Percentiles rank a stretch among this genome's conserved stretches.
Evolutionary conservation across 2,113 vertebrate species (phyloP).

Genomic region (Trochalopteron elliotii): DNA sequence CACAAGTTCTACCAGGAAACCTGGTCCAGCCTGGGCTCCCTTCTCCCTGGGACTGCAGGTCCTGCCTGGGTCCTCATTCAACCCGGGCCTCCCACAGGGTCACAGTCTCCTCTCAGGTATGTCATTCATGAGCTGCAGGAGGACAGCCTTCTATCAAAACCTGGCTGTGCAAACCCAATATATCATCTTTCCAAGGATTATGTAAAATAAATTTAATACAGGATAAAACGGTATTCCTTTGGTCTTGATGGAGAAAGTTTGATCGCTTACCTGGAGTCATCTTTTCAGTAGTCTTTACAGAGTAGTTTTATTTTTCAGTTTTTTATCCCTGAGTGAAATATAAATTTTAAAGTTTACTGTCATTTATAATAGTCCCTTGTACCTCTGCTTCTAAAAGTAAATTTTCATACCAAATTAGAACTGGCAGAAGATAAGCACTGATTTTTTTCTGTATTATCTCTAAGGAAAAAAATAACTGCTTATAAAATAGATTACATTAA

Average conservation of each 20-base stretch:
- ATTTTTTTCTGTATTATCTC: not conserved
- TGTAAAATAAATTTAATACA: not conserved
- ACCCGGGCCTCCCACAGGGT: not conserved
- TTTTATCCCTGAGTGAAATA: not conserved
- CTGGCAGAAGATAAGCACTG: not conserved
- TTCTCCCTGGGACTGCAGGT: not conserved
- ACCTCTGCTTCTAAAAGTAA: not conserved
- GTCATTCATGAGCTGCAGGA: accelerated
- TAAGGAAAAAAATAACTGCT: not conserved
- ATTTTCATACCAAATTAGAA: not conserved
- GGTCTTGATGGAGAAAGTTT: not conserved
- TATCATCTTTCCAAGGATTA: not conserved
- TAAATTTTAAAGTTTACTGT: not conserved
- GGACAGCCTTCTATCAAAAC: not conserved
- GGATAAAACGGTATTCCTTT: not conserved
- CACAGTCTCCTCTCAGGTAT: not conserved
- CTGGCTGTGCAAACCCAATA: not conserved
- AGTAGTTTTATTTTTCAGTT: not conserved
- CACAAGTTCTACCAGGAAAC: not conserved
- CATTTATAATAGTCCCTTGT: not conserved
- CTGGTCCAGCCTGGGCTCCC: not conserved
- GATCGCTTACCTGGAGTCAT: not conserved
- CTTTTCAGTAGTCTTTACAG: not conserved
- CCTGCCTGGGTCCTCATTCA: not conserved
- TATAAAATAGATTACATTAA: not conserved